Evolutionary conservation across 1,140 invertebrate species (phyloP).

Genomic region (Mactra quadrangularis): DNA sequence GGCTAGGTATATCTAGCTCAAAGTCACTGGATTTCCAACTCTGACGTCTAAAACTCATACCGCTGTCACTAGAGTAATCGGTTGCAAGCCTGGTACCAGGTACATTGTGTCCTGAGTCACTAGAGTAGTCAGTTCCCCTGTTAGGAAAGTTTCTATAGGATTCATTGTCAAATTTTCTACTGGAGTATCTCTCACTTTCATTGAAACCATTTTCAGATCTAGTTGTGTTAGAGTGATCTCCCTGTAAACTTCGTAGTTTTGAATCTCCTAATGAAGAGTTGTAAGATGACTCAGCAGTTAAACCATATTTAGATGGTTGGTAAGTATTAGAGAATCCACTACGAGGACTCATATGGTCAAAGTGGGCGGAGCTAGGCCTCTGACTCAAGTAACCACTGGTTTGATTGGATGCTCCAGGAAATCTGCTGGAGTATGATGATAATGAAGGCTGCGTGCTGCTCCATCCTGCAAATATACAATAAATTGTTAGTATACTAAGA

Average conservation of each 20-base stretch:
- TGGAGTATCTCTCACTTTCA: conserved; percentile 31
- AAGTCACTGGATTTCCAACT: conserved; percentile 40
- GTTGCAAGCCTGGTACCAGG: not conserved
- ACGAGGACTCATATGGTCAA: not conserved
- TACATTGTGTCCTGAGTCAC: conserved; percentile 26
- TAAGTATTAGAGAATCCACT: conserved; percentile 50
- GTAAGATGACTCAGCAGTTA: conserved; percentile 52
- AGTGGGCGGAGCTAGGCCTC: conserved; percentile 13
- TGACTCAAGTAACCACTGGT: conserved; percentile 6
- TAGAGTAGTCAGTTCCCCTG: conserved; percentile 43
- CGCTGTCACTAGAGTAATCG: conserved; percentile 50
- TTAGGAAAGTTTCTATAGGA: conserved; percentile 20
- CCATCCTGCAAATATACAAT: conserved; percentile 39
- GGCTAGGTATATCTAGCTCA: conserved; percentile 57
- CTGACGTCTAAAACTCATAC: conserved; percentile 39
- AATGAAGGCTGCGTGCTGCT: conserved; percentile 57
- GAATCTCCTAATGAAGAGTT: conserved; percentile 23
- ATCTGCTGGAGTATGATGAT: conserved; percentile 36
- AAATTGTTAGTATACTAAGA: no score
- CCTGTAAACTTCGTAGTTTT: conserved; percentile 32
- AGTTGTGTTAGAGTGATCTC: conserved; percentile 11
- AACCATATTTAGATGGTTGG: conserved; percentile 65
- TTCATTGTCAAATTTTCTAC: conserved; percentile 45
- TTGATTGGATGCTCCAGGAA: conserved; percentile 27
- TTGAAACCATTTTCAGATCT: conserved; percentile 31